Base-by-base conservation (phyloP, 1,140 invertebrate species). In the Gryllus bimaculatus region DNA sequence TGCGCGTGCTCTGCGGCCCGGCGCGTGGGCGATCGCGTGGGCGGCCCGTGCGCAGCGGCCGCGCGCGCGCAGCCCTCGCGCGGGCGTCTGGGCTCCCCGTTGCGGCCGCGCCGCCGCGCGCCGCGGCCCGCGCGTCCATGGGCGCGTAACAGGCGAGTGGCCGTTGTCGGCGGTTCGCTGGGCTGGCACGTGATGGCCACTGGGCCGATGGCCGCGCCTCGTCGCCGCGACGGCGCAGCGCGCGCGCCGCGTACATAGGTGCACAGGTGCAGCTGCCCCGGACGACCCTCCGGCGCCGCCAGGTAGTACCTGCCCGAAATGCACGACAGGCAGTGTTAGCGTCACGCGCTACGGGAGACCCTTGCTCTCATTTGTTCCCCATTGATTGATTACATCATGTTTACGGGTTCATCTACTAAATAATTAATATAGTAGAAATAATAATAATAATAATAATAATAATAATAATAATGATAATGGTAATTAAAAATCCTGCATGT, bases 251-350 rank as follows among this genome's bases (percentile, higher is more conserved):
- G 86, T 94, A 97, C n/a, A n/a, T n/a, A n/a, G n/a, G n/a, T n/a
- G n/a, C n/a, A n/a, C 39, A 98, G 85, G 83, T 97, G 95, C 81
- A 94, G 90, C 83, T 96, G 92, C 12, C 93, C 92, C 8, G 95
- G 93, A 83, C 92, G 90, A 8, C 89, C 90, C 82, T 93, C 90
- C 1, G 94, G 93, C 79, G 94, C 94, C 8, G 92, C 95, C 79
- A 96, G 88, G 86, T 93, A 98, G 85, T 96, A 97, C 81, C n/a
- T 97, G 85, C 47, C 83, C 74, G 54, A 0, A 39, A 39, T 5
- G 26, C 26, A 1, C 26, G 1, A 39, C 26, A 5, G 1, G 26
- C 26, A 39, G 26, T 39, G 1, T 39, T 39, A 39, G 26, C 26
- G 26, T 1, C 26, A 39, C 26, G 26, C 26, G 26, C 73, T 6